A percentile compares a stretch with the other conserved stretches of the same genome.
phyloP scores from a whole-genome alignment of 2,113 vertebrate genomes.

The Numenius arquata region DNA sequence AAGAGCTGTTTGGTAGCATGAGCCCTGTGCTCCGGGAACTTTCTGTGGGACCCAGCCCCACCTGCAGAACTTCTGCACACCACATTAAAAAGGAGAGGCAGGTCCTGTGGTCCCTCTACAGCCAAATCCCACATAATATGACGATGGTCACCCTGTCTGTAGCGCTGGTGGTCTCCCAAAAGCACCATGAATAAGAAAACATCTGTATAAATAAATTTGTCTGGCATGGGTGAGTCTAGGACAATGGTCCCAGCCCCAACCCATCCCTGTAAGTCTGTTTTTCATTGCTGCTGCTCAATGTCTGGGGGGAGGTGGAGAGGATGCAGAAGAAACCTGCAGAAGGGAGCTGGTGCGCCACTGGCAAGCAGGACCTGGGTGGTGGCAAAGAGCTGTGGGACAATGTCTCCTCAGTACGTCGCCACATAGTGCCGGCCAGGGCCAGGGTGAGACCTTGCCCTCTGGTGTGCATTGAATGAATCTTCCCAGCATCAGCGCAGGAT shows the following conservation, averaged over 20 bases:
- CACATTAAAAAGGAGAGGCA: neutral
- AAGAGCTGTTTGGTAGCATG: too few species aligned
- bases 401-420: neutral
- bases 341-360: neutral
- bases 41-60: neutral
- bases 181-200: neutral
- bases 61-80: neutral
- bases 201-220: neutral
- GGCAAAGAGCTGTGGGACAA: neutral
- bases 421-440: rapidly evolving
- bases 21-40: neutral
- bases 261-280: neutral
- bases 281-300: neutral
- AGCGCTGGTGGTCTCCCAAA: neutral
- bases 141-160: neutral
- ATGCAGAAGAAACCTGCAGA: neutral
- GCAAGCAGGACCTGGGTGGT: neutral
- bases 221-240: neutral
- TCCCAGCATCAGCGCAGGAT: neutral
- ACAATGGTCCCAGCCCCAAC: neutral
- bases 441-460: neutral
- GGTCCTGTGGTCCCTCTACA: neutral
- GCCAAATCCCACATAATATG: neutral
- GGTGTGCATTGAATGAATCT: neutral
- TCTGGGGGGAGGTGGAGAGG: neutral